phyloP scores from a whole-genome alignment of 2,888 invertebrate genomes.

The Tholera decimalis region DNA sequence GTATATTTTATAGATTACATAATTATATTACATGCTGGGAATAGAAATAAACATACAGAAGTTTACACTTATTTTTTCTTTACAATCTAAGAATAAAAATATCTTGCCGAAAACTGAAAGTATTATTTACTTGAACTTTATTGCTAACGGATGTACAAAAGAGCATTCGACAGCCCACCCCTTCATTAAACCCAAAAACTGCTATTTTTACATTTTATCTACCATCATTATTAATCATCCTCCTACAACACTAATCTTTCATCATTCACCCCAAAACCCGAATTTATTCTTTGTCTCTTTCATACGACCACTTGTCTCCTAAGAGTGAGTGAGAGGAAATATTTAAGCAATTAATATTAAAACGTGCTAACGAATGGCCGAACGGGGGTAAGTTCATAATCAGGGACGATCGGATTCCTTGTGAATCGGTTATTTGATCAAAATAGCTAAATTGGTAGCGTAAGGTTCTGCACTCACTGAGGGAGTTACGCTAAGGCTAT shows the following conservation, averaged over 20 bases:
- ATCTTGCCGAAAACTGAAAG: background rate
- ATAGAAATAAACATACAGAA: too few species aligned
- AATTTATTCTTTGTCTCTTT: slow-evolving; percentile 42
- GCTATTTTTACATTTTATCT: slow-evolving; percentile 51
- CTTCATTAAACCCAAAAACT: slow-evolving; percentile 42
- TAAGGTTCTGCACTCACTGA: slow-evolving; percentile 48
- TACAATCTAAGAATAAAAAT: too few species aligned
- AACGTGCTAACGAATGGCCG: slow-evolving; percentile 65
- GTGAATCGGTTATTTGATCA: slow-evolving; percentile 66
- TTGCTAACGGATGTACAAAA: background rate
- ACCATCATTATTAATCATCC: slow-evolving; percentile 51
- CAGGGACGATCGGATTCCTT: slow-evolving; percentile 64
- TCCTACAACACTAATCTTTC: slow-evolving; percentile 61
- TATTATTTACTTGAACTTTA: too few species aligned
- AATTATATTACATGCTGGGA: too few species aligned
- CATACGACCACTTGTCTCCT: accelerated
- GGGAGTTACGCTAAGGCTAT: background rate
- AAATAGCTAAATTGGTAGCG: slow-evolving; percentile 64
- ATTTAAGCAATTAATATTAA: slow-evolving; percentile 67
- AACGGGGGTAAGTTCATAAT: slow-evolving; percentile 63
- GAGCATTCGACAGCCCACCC: slow-evolving; percentile 2
- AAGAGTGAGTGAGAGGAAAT: slow-evolving; percentile 42
- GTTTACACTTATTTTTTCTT: too few species aligned
- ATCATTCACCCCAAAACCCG: slow-evolving; percentile 54
- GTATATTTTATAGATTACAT: too few species aligned